Conservation (phyloP, 2,797 vertebrate species). For the Hyperoplus lanceolatus region DNA sequence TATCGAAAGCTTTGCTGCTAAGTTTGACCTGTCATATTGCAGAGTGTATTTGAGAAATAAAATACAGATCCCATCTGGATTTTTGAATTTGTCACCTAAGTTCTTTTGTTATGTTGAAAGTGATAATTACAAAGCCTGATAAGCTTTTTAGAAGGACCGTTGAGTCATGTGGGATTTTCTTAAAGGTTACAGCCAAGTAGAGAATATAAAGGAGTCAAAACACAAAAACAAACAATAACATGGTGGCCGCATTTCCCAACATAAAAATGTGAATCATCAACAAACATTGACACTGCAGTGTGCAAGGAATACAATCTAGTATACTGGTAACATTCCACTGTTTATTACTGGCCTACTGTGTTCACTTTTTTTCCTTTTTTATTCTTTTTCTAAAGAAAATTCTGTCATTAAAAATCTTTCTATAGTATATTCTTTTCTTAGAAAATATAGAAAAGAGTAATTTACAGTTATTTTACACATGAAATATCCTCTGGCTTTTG, state of each 20-base stretch:
- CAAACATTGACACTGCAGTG: conserved; percentile 73
- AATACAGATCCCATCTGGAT: conserved; percentile 28
- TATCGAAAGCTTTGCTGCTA: conserved; percentile 38
- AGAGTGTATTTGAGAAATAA: conserved; percentile 32
- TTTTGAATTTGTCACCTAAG: conserved; percentile 32
- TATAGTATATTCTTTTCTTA: conserved; percentile 79
- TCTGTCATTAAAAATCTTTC: conserved; percentile 80
- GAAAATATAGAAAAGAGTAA: conserved; percentile 85
- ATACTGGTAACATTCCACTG: conserved; percentile 83
- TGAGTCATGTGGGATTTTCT: conserved; percentile 16
- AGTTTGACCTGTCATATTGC: conserved; percentile 29
- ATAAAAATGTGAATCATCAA: conserved; percentile 67
- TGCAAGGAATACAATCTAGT: conserved; percentile 79
- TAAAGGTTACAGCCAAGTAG: conserved; percentile 44
- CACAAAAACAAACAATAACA: conserved; percentile 58
- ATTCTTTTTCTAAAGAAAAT: conserved; percentile 78
- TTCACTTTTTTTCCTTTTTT: conserved; percentile 78
- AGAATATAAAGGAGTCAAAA: conserved; percentile 47
- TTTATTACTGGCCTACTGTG: conserved; percentile 86
- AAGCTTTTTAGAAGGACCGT: conserved; percentile 41
- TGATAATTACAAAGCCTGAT: conserved; percentile 41
- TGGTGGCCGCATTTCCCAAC: conserved; percentile 61
- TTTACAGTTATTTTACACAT: conserved; percentile 86
- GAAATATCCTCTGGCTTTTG: conserved; percentile 81
- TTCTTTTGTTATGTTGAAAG: conserved; percentile 35